phyloP scores from a whole-genome alignment of 2,797 vertebrate genomes.

The Mus minutoides region DNA sequence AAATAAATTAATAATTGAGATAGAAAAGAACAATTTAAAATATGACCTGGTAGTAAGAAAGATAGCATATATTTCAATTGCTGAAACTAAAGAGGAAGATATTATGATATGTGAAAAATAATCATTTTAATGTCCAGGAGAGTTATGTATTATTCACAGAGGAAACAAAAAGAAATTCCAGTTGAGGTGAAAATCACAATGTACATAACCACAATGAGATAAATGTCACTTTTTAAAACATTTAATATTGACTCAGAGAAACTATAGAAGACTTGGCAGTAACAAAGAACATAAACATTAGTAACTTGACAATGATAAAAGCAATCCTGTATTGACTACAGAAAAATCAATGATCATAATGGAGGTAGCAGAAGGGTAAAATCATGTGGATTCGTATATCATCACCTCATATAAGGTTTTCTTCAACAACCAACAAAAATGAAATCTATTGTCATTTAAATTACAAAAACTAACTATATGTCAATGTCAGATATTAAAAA shows the following conservation, averaged over 20 bases:
- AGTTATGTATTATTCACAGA: background rate
- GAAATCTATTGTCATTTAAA: background rate
- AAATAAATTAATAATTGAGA: background rate
- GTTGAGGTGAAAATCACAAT: background rate
- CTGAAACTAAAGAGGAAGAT: background rate
- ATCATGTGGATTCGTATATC: background rate
- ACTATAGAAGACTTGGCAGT: background rate
- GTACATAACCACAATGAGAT: background rate
- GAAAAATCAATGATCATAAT: background rate
- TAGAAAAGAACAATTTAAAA: background rate
- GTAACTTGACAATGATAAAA: conserved; percentile 21
- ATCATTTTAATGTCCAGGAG: background rate
- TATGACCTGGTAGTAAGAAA: background rate
- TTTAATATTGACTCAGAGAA: background rate
- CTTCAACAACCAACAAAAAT: background rate
- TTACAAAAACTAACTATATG: background rate
- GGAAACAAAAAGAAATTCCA: background rate
- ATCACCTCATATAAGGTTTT: background rate
- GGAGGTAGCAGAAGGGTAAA: background rate
- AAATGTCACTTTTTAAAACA: background rate
- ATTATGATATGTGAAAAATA: background rate
- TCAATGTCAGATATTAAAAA: background rate
- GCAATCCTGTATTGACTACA: background rate
- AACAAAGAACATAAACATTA: background rate
- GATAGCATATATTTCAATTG: background rate